A percentile compares a stretch with the other conserved stretches of the same genome.
Conservation (phyloP, 2,797 vertebrate genomes). For the Arnoldichthys spilopterus region DNA sequence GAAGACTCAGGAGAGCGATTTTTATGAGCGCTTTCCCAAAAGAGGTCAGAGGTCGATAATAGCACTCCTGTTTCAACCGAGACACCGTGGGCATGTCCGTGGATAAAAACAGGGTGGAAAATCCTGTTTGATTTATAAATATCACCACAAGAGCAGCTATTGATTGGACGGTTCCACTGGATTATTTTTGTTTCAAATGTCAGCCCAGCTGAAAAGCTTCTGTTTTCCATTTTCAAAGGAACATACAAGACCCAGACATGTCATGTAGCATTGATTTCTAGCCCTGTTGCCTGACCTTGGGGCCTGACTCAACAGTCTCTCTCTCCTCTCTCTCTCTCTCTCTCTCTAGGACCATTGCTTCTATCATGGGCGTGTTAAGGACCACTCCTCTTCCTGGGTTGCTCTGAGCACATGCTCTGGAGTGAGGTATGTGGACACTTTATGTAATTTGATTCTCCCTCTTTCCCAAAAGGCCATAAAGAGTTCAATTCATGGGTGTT, state of each 20-base stretch:
- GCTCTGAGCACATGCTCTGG: slow-evolving; percentile 81
- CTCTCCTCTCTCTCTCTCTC: slow-evolving; percentile 43
- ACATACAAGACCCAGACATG: slow-evolving; percentile 2
- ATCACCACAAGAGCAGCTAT: slow-evolving; percentile 5
- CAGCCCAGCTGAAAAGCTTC: slow-evolving; percentile 9
- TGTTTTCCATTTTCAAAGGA: slow-evolving; percentile 15
- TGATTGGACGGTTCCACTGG: slow-evolving; percentile 22
- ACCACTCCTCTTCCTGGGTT: slow-evolving; percentile 77
- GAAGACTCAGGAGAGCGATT: slow-evolving; percentile 42
- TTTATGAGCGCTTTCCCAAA: slow-evolving; percentile 31
- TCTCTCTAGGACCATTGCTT: slow-evolving; percentile 79
- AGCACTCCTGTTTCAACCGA: background rate
- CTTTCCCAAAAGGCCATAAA: slow-evolving; percentile 27
- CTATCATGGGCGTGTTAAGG: slow-evolving; percentile 79
- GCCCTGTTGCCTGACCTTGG: background rate
- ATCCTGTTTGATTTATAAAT: slow-evolving; percentile 37
- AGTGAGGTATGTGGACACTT: slow-evolving; percentile 72
- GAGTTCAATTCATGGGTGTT: slow-evolving; percentile 33
- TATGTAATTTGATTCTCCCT: slow-evolving; percentile 41
- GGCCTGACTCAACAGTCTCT: slow-evolving; percentile 1
- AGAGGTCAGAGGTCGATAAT: slow-evolving; percentile 18
- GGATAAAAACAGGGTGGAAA: slow-evolving; percentile 8
- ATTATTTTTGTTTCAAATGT: slow-evolving; percentile 30
- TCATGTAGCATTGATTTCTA: slow-evolving; percentile 19
- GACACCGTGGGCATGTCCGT: background rate